Percentiles rank a stretch among this genome's conserved stretches.
phyloP scores from a whole-genome alignment of 1,140 invertebrate species.

The Ostrea edulis region DNA sequence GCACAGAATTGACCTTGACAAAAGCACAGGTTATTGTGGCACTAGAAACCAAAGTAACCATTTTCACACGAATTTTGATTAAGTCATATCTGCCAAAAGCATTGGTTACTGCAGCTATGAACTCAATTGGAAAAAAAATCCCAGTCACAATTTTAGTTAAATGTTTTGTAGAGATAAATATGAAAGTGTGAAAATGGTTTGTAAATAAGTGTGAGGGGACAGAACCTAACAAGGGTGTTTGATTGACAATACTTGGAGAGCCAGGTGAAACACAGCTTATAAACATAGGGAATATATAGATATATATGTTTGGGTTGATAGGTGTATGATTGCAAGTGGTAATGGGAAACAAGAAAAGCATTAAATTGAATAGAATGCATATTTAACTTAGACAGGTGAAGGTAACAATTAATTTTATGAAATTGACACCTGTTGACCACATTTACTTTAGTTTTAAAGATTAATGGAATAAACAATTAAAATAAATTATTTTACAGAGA shows the following conservation, averaged over 20 bases:
- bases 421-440: no score
- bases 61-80: slow-evolving; percentile 9
- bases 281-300: neutral
- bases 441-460: no score
- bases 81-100: neutral
- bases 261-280: no score
- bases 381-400: no score
- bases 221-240: neutral
- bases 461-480: no score
- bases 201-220: neutral
- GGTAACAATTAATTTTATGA: no score
- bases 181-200: slow-evolving; percentile 21
- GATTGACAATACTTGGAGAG: neutral
- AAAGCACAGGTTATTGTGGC: neutral
- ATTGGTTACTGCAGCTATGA: neutral
- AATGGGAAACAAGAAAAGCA: neutral
- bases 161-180: neutral
- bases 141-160: neutral
- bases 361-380: no score
- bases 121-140: no score
- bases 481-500: no score
- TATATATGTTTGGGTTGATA: neutral
- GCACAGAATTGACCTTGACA: slow-evolving; percentile 3
- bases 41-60: neutral
- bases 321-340: neutral